Base-by-base conservation (phyloP, 2,888 invertebrate genomes). In the Stictocephala bisonia region DNA sequence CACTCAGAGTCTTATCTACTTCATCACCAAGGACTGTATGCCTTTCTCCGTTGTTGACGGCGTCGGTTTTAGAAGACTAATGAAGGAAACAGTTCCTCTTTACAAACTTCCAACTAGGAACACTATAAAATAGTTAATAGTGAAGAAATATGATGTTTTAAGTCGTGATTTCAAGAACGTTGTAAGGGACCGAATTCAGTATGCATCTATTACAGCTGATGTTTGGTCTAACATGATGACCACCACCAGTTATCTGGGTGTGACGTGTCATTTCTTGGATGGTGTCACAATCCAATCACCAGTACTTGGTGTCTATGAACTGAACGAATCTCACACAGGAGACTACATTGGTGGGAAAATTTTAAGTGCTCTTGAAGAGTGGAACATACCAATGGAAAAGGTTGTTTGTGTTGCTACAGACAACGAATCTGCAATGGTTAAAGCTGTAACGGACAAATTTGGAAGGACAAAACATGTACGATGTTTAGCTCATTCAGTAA, bases 191-290 rank as follows among this genome's bases (percentile, higher is more conserved):
- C 4, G 22, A 6, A 13, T 35, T n/a, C 18, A 64, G 15, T 24
- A 64, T 35, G 15, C 22, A 22, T 9, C 64, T n/a, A 64, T 64
- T 22, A 64, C 64, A 64, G 18, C 64, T 40, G 40, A 64, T 35
- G 35, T 31, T 15, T 64, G 64, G 64, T 64, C 64, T 7, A 35
- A 64, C 35, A 64, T 64, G 35, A 64, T 64, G 64, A 64, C 40
- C 35, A 35, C 64, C 13, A 64, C 35, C 2, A 64, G 64, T 40
- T 64, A 35, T 22, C 13, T 64, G 40, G 64, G 64, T 40, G 40
- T 64, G n/a, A 35, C 64, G 9, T 7, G 22, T 35, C 40, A 64
- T 40, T 64, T 64, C n/a, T 2, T 64, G 1, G 64, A 64, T 64
- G 31, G 64, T 6, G 15, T 29, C 1, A 40, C 64, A 31, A 9